These are phyloP conservation scores for Scolopax mira DNA, from an alignment of 2,113 vertebrate species.

Conservation along the genomic window DNA sequence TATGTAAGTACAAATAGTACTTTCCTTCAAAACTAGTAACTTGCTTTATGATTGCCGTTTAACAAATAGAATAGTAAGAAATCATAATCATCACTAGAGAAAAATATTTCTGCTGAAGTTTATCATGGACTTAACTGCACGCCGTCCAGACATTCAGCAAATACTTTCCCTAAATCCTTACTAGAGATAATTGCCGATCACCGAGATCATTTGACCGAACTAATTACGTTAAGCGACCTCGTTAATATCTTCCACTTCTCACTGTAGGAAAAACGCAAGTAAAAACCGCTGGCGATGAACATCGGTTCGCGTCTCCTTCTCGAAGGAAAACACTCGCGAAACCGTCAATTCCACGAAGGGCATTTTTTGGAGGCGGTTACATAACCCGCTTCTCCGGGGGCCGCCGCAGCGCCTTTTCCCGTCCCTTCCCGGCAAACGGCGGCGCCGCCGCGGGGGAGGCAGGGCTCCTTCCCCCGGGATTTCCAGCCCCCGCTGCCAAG, in stretches of 20 bases:
- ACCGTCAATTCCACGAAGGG: not conserved
- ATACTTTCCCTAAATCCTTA: not conserved
- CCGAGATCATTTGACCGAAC: not conserved
- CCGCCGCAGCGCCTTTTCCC: not conserved
- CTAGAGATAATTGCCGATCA: not conserved
- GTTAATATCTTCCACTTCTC: not conserved
- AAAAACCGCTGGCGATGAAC: not conserved
- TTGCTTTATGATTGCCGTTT: not conserved
- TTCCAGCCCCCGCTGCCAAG: not conserved
- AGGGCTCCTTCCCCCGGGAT: not conserved
- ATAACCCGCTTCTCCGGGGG: slow-evolving; percentile 36
- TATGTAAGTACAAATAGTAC: not conserved
- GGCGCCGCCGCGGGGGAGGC: not conserved
- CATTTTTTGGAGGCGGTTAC: slow-evolving; percentile 28
- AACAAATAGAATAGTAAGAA: not conserved
- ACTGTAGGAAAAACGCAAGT: not conserved
- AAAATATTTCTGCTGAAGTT: not conserved
- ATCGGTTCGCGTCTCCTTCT: not conserved
- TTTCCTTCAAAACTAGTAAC: not conserved
- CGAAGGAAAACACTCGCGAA: not conserved
- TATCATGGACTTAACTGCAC: not conserved
- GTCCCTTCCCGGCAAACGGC: not conserved
- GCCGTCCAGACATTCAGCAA: not conserved
- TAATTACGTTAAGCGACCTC: not conserved
- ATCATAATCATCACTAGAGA: not conserved